Percentiles rank a stretch among this genome's conserved stretches.
phyloP scores from a whole-genome alignment of 2,113 vertebrate genomes.

The Brachyhypopomus gauderio region DNA sequence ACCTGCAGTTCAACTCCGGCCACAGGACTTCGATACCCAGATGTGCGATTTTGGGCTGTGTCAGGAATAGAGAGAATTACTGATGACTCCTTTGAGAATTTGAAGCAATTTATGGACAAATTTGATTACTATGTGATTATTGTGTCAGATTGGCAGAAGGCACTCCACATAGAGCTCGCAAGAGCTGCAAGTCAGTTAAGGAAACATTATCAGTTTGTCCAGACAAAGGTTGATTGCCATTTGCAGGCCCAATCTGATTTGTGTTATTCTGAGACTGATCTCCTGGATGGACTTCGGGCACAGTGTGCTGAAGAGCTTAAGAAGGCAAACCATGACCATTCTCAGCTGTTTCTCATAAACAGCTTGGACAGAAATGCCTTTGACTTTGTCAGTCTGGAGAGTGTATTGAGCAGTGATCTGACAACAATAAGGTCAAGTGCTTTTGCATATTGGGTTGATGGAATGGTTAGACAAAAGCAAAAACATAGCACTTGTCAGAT shows the following conservation, averaged over 20 bases:
- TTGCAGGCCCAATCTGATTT: constrained; percentile 37
- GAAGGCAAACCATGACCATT: constrained; percentile 1
- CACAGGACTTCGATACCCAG: constrained; percentile 30
- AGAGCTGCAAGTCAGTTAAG: constrained; percentile 21
- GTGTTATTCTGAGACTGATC: constrained; percentile 31
- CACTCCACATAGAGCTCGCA: constrained; percentile 38
- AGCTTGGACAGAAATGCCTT: constrained; percentile 29
- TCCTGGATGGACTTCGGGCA: constrained; percentile 45
- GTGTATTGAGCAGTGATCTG: constrained; percentile 38
- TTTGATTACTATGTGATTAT: constrained; percentile 49
- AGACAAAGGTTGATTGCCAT: constrained; percentile 47
- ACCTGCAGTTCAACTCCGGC: background rate
- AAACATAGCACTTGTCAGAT: constrained; percentile 15
- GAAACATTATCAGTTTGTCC: constrained; percentile 43
- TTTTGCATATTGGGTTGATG: constrained; percentile 43
- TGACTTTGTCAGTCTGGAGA: constrained; percentile 51
- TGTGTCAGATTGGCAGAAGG: constrained; percentile 39
- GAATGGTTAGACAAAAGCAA: constrained; percentile 11
- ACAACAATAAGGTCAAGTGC: constrained; percentile 44
- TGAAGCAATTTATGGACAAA: constrained; percentile 4
- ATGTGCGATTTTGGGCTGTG: constrained; percentile 50
- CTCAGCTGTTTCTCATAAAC: constrained; percentile 49
- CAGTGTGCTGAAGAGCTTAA: constrained; percentile 37
- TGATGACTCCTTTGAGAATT: constrained; percentile 1
- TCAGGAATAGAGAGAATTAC: constrained; percentile 33